Conservation (phyloP, 2,113 vertebrate species). For the Muntiacus reevesi region DNA sequence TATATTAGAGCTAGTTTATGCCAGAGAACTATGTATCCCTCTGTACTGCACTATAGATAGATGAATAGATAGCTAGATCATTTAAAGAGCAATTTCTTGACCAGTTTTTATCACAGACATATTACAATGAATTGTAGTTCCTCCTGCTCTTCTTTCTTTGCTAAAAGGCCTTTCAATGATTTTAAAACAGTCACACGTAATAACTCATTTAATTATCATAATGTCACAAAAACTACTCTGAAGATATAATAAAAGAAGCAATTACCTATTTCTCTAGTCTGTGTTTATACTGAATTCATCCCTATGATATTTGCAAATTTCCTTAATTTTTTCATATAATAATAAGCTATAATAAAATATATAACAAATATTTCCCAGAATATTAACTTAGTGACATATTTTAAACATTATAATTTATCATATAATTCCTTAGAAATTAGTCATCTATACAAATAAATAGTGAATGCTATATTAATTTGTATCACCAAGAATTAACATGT, state of each 20-base stretch:
- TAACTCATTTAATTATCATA: background rate
- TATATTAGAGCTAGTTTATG: background rate
- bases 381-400: conserved; percentile 35
- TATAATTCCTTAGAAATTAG: conserved; percentile 56
- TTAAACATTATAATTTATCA: conserved; percentile 46
- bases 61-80: background rate
- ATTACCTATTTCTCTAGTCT: background rate
- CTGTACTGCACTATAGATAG: background rate
- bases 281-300: background rate
- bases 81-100: conserved; percentile 19
- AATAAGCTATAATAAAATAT: conserved; percentile 13
- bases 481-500: conserved; percentile 35
- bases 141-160: background rate
- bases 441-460: conserved; percentile 54
- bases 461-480: conserved; percentile 45
- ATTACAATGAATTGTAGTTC: background rate
- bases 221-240: background rate
- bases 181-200: background rate
- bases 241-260: background rate
- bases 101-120: background rate
- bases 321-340: background rate
- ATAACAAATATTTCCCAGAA: conserved; percentile 31
- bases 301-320: background rate
- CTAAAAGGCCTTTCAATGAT: background rate
- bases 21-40: background rate